Conservation (phyloP, 2,888 invertebrate species). For the Nomada fabriciana region DNA sequence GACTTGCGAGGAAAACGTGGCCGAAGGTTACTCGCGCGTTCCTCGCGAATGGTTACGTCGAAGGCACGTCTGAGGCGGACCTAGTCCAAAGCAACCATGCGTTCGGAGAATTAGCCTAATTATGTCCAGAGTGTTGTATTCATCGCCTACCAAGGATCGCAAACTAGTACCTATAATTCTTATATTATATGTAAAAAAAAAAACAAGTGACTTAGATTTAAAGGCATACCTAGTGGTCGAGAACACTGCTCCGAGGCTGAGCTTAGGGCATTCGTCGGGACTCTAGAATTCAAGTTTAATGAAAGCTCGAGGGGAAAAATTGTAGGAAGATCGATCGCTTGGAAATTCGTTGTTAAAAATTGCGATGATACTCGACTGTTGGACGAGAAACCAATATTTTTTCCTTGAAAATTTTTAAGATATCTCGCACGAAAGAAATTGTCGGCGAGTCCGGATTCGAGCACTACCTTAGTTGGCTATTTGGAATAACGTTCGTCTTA, state of each 20-base stretch:
- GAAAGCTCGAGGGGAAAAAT: background rate
- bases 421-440: background rate
- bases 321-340: background rate
- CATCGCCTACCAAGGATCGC: conserved; percentile 79
- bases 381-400: conserved; percentile 13
- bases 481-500: conserved; percentile 16
- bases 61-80: conserved; percentile 2
- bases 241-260: conserved; percentile 60
- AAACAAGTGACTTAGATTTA: conserved; percentile 61
- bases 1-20: background rate
- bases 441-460: background rate
- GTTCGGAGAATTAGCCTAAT: conserved; percentile 57
- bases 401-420: background rate
- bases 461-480: background rate
- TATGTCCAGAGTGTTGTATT: conserved; percentile 76
- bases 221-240: conserved; percentile 59
- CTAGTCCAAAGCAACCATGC: conserved; percentile 26
- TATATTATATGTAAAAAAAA: conserved; percentile 76
- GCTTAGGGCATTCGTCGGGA: conserved; percentile 67
- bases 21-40: background rate
- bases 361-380: conserved; percentile 36
- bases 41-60: background rate
- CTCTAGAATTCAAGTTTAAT: background rate
- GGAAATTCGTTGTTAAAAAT: conserved; percentile 30
- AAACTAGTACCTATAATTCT: conserved; percentile 80